Evolutionary conservation across 2,888 invertebrate genomes (phyloP), one percentile per base, ranked within the genome.

Genomic region (Aplocera efformata): DNA sequence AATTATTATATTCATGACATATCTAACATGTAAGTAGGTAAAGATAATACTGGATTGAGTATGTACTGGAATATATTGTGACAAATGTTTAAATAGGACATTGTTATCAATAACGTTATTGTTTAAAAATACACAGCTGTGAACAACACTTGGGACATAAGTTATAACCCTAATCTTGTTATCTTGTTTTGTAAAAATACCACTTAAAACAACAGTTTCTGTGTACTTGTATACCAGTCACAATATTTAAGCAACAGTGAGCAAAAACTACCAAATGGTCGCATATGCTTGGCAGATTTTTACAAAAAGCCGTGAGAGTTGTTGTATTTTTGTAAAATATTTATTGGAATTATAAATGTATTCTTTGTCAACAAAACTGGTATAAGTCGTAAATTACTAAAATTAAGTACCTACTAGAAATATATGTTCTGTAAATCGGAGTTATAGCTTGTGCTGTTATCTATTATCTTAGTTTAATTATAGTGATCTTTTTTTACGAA

Each of bases 281-380:
- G 63, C 79, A 78, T 62, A 51, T 79, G 79, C 49, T 56, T 50
- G 56, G 72, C 76, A 77, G 74, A 72, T 77, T 57, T 58, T 49
- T 37, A 32, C 32, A 3, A 35, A 43, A 48, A 45, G 33, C 43
- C 47, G 39, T 42, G 36, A 32, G 34, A 48, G 35, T 20, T 47
- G 7, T 13, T 32, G 1, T n/a, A 22, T 28, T 48, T 46, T 41
- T 32, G 35, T 31, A 32, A 28, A 37, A 25, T 4, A 31, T 37
- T 31, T 27, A 9, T 21, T 25, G 23, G 33, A 8, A 29, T 9
- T 22, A 22, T 32, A 31, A 40, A 44, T 35, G 39, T 45, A 35
- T 39, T 43, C 17, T 28, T 20, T 5, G 22, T 6, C 6, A 29
- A 33, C 29, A 36, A 29, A 22, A 22, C 13, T 17, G 13, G 13